Conservation (phyloP, 2,113 vertebrate genomes). For the Ptychochromis oligacanthus region DNA sequence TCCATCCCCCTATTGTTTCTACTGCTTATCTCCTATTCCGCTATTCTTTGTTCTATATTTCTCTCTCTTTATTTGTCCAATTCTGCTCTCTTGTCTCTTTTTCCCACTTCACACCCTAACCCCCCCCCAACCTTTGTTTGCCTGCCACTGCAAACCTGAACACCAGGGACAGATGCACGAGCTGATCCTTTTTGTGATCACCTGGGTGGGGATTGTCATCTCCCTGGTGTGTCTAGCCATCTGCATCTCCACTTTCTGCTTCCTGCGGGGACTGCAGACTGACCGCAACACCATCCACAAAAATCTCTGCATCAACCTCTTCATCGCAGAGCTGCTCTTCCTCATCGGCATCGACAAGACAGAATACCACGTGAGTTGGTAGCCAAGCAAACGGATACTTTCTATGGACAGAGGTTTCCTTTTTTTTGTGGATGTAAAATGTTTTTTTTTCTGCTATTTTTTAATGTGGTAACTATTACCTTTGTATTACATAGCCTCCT, state of each 20-base stretch:
- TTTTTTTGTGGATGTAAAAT: neutral
- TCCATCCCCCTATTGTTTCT: slow-evolving; percentile 57
- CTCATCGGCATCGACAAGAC: slow-evolving; percentile 96
- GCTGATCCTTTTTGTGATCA: slow-evolving; percentile 93
- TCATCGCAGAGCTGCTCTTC: slow-evolving; percentile 94
- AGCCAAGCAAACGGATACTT: neutral
- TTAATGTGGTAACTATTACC: no score
- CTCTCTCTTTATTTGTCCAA: slow-evolving; percentile 18
- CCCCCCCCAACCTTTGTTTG: neutral
- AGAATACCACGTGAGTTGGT: slow-evolving; percentile 86
- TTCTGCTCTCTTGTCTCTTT: neutral
- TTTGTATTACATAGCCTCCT: neutral
- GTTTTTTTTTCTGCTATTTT: neutral
- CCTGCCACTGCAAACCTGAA: slow-evolving; percentile 65
- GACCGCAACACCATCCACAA: slow-evolving; percentile 97
- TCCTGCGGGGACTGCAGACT: slow-evolving; percentile 91
- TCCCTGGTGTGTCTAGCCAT: slow-evolving; percentile 93
- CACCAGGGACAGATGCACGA: slow-evolving; percentile 89
- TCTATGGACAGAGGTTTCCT: neutral
- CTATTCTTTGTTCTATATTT: slow-evolving; percentile 30
- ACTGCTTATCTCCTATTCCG: slow-evolving; percentile 36
- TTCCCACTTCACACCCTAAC: neutral
- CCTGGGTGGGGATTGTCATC: slow-evolving; percentile 95
- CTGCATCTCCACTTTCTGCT: slow-evolving; percentile 96
- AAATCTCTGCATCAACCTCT: slow-evolving; percentile 97